These are phyloP conservation scores for Montipora sp. DNA, from an alignment of 64 coral and sea anemone genomes.

Conservation along the genomic window DNA sequence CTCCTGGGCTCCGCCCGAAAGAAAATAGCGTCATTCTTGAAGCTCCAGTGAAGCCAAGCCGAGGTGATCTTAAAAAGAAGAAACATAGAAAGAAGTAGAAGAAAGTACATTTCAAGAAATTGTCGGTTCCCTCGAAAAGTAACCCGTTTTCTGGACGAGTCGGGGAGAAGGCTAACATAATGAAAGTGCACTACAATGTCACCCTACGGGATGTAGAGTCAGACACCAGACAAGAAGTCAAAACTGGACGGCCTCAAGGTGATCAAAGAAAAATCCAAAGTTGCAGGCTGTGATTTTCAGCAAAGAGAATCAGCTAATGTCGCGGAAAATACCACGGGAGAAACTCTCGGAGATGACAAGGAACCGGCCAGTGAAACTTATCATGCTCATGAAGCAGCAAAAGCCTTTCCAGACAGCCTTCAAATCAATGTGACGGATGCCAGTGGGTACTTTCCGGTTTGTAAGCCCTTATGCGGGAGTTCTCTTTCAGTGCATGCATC, in stretches of 20 bases:
- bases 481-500: neutral
- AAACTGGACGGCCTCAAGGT: neutral
- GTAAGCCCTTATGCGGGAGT: neutral
- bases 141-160: conserved; percentile 8
- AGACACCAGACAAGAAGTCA: neutral
- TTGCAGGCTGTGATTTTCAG: too few species aligned
- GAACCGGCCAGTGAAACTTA: too few species aligned
- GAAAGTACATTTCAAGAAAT: neutral
- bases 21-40: conserved; percentile 7
- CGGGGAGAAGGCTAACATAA: conserved; percentile 12
- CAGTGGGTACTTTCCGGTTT: too few species aligned
- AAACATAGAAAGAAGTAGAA: neutral
- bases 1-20: neutral
- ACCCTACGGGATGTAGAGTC: neutral
- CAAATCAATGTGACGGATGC: too few species aligned
- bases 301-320: too few species aligned
- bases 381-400: too few species aligned
- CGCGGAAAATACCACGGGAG: too few species aligned
- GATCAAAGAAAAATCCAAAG: too few species aligned
- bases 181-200: conserved; percentile 12
- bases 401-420: too few species aligned
- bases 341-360: too few species aligned
- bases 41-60: neutral
- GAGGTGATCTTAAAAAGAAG: neutral
- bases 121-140: neutral